Evolutionary conservation across 2,888 invertebrate species (phyloP), one percentile per base, ranked within the genome.

Genomic region (Calameuta filiformis): DNA sequence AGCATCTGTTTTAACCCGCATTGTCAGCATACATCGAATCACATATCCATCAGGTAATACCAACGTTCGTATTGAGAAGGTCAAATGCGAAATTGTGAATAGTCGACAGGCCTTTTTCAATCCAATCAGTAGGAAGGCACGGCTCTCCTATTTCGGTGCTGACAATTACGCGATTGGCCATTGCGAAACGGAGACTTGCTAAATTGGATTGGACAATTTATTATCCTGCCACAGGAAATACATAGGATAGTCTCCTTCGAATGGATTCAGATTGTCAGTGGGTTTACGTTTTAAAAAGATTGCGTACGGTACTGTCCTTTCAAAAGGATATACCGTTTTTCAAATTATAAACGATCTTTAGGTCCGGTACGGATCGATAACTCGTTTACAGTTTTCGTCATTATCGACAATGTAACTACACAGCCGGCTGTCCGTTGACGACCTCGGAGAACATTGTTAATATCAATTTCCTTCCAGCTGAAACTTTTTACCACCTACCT

Each of bases 381-480:
- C 56, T 23, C 56, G 23, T 9, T 56, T 56, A 56, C 56, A 56
- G 23, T 56, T 56, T 23, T 56, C 56, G 23, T 56, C 23, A 9
- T 56, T 56, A 56, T 23, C 56, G 56, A 56, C 9, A 9, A 9
- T 56, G 9, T 23, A 56, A 56, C 56, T 56, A 15, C 33, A 74
- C 77, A 77, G 78, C 79, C 74, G 71, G 77, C 75, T 68, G 76
- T 83, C 83, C 83, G 82, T 79, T 79, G 81, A 79, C 33, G 80
- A 79, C 79, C 78, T 77, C 78, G 68, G 77, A 78, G 77, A 74
- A 35, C 75, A 69, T 73, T 74, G 81, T 83, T 82, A 82, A 83
- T 83, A 80, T 82, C 74, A 76, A 75, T 81, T 81, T 82, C 74
- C 80, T 81, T 40, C 81, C 83, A 83, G 82, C 83, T 81, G 83